Evolutionary conservation across 1,140 invertebrate genomes (phyloP), one percentile per base, ranked within the genome.

Genomic region (Ceratina australensis): DNA sequence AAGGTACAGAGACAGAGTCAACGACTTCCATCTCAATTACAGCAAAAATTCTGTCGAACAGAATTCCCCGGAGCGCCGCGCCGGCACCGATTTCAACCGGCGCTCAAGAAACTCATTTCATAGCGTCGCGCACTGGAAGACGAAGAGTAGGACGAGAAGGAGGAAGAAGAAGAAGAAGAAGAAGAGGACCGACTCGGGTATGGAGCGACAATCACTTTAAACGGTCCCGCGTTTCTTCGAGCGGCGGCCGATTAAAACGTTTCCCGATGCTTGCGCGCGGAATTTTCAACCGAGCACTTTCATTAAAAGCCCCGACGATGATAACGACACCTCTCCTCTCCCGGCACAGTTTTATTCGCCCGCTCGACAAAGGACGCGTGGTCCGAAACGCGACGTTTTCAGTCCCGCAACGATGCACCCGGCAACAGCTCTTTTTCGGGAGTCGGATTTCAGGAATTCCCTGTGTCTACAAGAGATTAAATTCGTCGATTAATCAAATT

Each of bases 221-320:
- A 69, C 42, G 73, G 56, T 69, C 65, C 73, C 56, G 73, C 56
- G 56, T 69, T 76, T 69, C 47, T 33, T 69, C 73, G 52, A 66
- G 63, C 42, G 15, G 56, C 65, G 69, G 69, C 59, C 73, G 65
- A 59, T 76, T 57, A 76, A 69, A 76, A 76, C 74, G 72, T 78
- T 78, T 78, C 33, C 24, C 60, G 60, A 82, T 76, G 65, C 73
- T 49, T n/a, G 73, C 56, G 65, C 65, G 24, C 56, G 26, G 65
- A 69, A 76, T 76, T 72, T 78, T 78, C 71, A 57, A 54, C 47
- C 79, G 71, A 78, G 68, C 57, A 65, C 69, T 72, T 85, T 84
- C 72, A 73, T 77, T 71, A 79, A 80, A 85, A 81, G 72, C 67
- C 24, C 5, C 71, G 52, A 54, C 33, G 56, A 54, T 65, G 42